Base-by-base conservation (phyloP, 2,888 invertebrate species). In the Tethea ocularis region DNA sequence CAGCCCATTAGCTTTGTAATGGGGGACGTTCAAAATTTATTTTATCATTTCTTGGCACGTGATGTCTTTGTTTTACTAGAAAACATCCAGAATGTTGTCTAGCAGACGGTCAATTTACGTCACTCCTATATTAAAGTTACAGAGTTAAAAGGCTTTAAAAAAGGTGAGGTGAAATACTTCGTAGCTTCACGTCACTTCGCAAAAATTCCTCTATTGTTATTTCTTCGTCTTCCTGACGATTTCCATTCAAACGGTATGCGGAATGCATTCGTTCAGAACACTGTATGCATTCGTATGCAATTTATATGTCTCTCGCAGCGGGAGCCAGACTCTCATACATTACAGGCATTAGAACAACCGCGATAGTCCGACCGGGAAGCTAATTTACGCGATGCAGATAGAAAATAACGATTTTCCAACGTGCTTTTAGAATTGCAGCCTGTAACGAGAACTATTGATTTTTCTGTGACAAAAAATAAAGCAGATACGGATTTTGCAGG, bases 1-100 rank as follows among this genome's bases (percentile, higher is more conserved):
- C 91, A 89, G 90, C 87, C 92, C 92, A 92, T 93, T 93, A 92
- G 91, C 90, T 87, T 80, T 77, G 90, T 90, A 92, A 91, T 89
- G 90, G 92, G 80, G 87, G 88, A 88, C 86, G 89, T 88, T 88
- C 84, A 75, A 86, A 91, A 91, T 92, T 92, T 92, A 91, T 92
- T 93, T 91, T 91, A 93, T 90, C 89, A 91, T 91, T 88, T 89
- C 78, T 83, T 84, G 86, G 91, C 91, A 90, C 91, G 91, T 90
- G 91, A 93, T 89, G 90, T 86, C 89, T 90, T 82, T 84, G 86
- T 89, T 87, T 83, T 76, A 83, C 78, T 67, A 66, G 71, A 61
- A 68, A 71, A 76, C 71, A 67, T 53, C 67, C 64, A 70, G 69
- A 61, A 68, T 58, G 63, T 67, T 68, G 71, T 55, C 68, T 70